These are phyloP conservation scores for Callosobruchus maculatus DNA, from an alignment of 2,888 invertebrate species.

Conservation along the genomic window DNA sequence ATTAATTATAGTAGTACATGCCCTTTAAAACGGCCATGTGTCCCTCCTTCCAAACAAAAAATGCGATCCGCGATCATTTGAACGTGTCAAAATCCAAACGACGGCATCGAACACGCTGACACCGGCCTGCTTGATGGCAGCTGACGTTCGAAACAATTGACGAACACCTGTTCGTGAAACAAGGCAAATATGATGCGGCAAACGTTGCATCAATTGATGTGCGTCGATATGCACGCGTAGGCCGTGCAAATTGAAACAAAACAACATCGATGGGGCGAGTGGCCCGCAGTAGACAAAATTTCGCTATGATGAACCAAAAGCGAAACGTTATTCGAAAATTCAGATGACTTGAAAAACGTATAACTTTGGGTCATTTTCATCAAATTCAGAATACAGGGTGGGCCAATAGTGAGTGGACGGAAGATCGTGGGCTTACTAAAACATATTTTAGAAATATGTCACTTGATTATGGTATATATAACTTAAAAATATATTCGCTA, in stretches of 20 bases:
- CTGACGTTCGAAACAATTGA: conserved; percentile 25
- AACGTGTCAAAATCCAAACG: background rate
- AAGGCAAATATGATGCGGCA: conserved; percentile 2
- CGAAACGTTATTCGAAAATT: too few species aligned
- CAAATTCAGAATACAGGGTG: too few species aligned
- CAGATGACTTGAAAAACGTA: too few species aligned
- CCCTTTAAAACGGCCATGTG: background rate
- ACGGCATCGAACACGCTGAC: background rate
- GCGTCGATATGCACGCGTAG: background rate
- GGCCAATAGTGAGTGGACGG: too few species aligned
- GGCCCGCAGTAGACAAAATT: background rate
- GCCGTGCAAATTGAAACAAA: background rate
- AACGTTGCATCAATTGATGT: background rate
- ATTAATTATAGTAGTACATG: background rate
- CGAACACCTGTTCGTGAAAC: conserved; percentile 26
- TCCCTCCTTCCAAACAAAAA: background rate
- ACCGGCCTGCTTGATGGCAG: conserved; percentile 11
- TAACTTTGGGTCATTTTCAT: too few species aligned
- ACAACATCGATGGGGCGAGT: background rate
- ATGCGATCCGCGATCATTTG: background rate
- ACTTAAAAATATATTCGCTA: too few species aligned
- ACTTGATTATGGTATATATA: too few species aligned
- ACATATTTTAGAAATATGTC: too few species aligned
- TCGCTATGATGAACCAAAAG: too few species aligned
- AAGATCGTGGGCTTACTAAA: too few species aligned